Percentiles rank a stretch among this genome's conserved stretches.
These are phyloP conservation scores for Oceanodroma tethys DNA, from an alignment of 2,113 vertebrate species.

Conservation along the genomic window DNA sequence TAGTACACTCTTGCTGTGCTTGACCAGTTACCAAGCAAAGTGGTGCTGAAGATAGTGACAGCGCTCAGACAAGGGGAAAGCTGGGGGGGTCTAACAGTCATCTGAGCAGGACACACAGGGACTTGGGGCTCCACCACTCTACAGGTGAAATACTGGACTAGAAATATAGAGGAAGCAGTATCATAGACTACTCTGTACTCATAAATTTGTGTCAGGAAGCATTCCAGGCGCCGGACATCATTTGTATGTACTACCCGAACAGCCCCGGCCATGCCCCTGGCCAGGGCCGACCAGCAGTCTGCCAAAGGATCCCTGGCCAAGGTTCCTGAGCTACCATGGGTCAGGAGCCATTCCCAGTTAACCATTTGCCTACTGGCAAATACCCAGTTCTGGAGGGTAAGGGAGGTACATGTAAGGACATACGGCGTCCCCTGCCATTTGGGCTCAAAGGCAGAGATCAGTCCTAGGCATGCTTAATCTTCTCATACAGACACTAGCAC, in stretches of 20 bases:
- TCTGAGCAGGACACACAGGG: neutral
- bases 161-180: neutral
- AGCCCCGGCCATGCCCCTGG: neutral
- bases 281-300: neutral
- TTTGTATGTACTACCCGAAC: fast-evolving
- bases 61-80: neutral
- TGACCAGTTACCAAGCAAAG: neutral
- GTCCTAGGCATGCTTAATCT: neutral
- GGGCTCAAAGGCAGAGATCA: neutral
- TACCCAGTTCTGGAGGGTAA: neutral
- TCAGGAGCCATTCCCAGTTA: neutral
- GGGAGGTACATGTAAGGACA: neutral
- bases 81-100: neutral
- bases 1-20: neutral
- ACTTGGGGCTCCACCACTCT: neutral
- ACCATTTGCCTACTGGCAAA: neutral
- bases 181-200: neutral
- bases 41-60: fast-evolving
- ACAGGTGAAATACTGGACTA: neutral
- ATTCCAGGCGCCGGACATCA: neutral
- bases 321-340: neutral
- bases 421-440: neutral
- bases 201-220: neutral
- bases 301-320: neutral
- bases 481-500: neutral